Evolutionary conservation across 2,888 invertebrate genomes (phyloP).

Genomic region (Teleogryllus oceanicus): DNA sequence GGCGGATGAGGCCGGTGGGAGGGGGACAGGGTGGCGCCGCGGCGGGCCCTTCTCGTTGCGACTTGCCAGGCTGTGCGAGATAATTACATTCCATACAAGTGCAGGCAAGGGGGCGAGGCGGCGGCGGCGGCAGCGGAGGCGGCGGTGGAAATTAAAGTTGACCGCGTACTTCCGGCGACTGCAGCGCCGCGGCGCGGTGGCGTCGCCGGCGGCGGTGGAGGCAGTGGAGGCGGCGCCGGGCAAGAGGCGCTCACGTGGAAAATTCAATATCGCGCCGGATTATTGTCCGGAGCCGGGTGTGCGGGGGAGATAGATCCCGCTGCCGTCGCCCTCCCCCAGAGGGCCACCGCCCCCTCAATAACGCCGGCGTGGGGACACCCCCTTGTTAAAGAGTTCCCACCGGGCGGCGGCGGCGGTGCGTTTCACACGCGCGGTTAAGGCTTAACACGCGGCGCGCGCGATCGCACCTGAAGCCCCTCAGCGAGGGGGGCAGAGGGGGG

Average conservation of each 20-base stretch:
- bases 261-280: conserved; percentile 37
- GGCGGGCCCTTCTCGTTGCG: background rate
- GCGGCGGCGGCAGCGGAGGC: background rate
- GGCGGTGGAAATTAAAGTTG: conserved; percentile 28
- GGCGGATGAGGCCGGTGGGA: background rate
- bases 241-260: conserved; percentile 35
- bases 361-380: background rate
- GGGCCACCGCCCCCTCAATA: background rate
- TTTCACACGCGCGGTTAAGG: conserved; percentile 1
- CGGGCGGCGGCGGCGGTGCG: background rate
- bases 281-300: conserved; percentile 28
- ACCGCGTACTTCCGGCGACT: conserved; percentile 26
- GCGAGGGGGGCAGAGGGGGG: no score
- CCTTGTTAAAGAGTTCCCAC: conserved; percentile 7
- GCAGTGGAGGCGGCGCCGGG: background rate
- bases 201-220: background rate
- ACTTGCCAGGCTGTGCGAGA: conserved; percentile 7
- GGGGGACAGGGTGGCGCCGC: background rate
- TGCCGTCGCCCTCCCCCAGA: background rate
- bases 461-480: background rate
- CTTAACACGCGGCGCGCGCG: background rate
- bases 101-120: background rate
- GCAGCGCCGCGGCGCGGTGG: background rate
- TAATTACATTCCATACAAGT: conserved; percentile 18
- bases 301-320: background rate